These are phyloP conservation scores for Myrmecophaga tridactyla DNA, from an alignment of 2,113 vertebrate genomes.

Conservation along the genomic window DNA sequence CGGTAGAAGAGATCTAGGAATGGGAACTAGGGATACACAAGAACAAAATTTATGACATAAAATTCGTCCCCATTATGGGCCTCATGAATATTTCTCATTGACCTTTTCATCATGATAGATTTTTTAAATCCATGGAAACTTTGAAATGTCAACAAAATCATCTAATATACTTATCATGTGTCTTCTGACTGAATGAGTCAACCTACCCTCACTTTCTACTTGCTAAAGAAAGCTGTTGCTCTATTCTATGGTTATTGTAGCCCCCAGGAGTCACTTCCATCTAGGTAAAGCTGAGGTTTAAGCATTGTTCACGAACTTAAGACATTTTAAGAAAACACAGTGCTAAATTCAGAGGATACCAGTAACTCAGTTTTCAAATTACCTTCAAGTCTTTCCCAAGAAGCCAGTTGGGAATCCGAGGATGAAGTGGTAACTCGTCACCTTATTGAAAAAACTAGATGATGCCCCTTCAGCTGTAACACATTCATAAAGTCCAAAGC, in stretches of 20 bases:
- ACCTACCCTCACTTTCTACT: conserved; percentile 14
- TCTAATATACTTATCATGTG: conserved; percentile 9
- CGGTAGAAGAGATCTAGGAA: not conserved
- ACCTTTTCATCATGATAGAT: conserved; percentile 43
- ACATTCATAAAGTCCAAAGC: conserved; percentile 57
- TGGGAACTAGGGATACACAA: not conserved
- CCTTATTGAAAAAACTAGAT: not conserved
- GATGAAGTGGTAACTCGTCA: not conserved
- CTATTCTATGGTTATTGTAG: not conserved
- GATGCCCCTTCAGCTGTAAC: not conserved
- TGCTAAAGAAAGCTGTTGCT: not conserved
- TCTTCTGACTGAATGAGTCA: not conserved
- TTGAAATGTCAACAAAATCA: conserved; percentile 18
- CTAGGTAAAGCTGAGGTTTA: not conserved
- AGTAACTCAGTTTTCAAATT: not conserved
- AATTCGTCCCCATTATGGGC: not conserved
- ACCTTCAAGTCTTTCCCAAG: not conserved
- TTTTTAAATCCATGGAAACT: conserved; percentile 13
- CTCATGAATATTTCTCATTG: conserved; percentile 36
- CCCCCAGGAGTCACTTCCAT: not conserved
- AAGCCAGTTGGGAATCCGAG: not conserved
- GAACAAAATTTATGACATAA: conserved; percentile 44
- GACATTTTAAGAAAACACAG: conserved; percentile 24
- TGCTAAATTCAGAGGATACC: not conserved
- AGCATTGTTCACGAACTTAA: not conserved